Evolutionary conservation across 2,113 vertebrate species (phyloP).

Genomic region (Odocoileus hemionus): DNA sequence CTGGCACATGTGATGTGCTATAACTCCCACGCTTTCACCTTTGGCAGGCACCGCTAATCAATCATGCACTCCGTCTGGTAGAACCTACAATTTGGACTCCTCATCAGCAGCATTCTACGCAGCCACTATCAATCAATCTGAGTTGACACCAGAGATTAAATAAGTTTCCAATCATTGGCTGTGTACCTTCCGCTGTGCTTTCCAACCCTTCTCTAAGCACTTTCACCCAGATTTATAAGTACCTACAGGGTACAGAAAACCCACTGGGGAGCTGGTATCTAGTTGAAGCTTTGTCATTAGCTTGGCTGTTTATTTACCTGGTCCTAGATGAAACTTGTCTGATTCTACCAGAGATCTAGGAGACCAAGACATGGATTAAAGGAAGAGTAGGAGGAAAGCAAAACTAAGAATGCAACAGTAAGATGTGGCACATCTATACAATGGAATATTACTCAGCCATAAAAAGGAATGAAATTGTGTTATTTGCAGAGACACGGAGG

Average conservation of each 20-base stretch:
- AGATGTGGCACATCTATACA: neutral
- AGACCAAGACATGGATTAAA: neutral
- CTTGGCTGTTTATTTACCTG: neutral
- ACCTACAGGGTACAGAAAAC: neutral
- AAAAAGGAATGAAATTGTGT: neutral
- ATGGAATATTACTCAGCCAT: neutral
- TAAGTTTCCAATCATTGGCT: neutral
- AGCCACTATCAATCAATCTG: neutral
- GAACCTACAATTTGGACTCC: neutral
- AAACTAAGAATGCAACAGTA: neutral
- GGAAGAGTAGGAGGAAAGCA: neutral
- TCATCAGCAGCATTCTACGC: neutral
- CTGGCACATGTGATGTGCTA: accelerated
- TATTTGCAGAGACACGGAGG: neutral
- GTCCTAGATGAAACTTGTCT: neutral
- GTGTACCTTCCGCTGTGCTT: neutral
- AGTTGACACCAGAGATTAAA: neutral
- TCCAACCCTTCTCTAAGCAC: neutral
- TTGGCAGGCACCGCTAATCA: neutral
- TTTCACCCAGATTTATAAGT: neutral
- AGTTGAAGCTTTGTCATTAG: neutral
- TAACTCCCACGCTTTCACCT: neutral
- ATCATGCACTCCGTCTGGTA: neutral
- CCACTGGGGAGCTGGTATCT: neutral
- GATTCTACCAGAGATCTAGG: neutral